Percentiles rank a stretch among this genome's conserved stretches.
phyloP scores from a whole-genome alignment of 2,797 vertebrate genomes.

The Rhinoraja longicauda region DNA sequence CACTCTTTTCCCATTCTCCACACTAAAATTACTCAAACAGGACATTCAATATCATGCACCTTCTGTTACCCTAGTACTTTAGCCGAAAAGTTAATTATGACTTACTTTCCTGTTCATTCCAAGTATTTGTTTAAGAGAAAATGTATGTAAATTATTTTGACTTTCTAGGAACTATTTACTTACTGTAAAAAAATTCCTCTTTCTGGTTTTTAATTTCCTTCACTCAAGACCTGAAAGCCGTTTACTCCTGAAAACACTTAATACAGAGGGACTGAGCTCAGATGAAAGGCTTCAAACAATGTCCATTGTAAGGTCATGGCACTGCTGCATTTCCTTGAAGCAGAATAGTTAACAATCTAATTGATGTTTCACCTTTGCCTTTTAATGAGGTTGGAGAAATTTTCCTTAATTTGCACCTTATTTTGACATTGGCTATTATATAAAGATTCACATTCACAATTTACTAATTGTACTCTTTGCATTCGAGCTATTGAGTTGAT shows the following conservation, averaged over 20 bases:
- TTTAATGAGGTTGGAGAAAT: conserved; percentile 13
- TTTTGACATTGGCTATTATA: neutral
- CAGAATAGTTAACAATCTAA: neutral
- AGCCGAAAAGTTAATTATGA: neutral
- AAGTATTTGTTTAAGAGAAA: neutral
- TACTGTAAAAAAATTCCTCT: neutral
- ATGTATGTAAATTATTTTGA: neutral
- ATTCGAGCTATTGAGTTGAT: neutral
- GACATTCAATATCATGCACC: neutral
- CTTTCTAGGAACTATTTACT: neutral
- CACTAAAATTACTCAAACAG: neutral
- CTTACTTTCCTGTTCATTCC: neutral
- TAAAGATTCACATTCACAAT: neutral
- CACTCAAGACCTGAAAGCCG: neutral
- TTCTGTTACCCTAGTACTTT: neutral
- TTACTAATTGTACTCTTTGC: neutral
- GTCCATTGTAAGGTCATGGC: conserved; percentile 12
- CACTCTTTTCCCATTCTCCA: neutral
- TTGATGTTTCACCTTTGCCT: neutral
- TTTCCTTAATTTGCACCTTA: neutral
- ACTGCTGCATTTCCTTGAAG: neutral
- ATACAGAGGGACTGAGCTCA: neutral
- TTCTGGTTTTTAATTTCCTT: conserved; percentile 12
- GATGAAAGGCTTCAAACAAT: conserved; percentile 16
- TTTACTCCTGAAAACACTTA: neutral